Conservation (phyloP, 2,797 vertebrate genomes). For the Gymnodraco acuticeps region DNA sequence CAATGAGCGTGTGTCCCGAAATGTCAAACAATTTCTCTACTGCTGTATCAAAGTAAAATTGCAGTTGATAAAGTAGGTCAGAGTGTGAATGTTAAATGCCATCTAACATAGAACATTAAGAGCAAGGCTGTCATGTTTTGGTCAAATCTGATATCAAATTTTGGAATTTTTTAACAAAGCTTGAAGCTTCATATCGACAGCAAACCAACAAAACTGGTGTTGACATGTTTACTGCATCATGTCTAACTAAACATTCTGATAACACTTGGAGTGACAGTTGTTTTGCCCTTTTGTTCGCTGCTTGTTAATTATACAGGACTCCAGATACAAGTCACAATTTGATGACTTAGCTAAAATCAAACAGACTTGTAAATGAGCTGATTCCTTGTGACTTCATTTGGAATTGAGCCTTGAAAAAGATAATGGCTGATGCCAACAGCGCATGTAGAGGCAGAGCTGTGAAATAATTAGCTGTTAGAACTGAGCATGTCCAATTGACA, state of each 20-base stretch:
- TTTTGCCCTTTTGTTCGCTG: neutral
- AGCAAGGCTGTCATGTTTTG: conserved; percentile 12
- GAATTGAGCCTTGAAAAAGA: neutral
- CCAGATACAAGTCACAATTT: neutral
- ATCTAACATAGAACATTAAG: neutral
- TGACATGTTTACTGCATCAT: neutral
- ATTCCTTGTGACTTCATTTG: conserved; percentile 32
- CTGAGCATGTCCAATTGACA: conserved; percentile 9
- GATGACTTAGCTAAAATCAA: conserved; percentile 11
- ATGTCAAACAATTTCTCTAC: neutral
- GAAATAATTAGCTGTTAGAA: conserved; percentile 5
- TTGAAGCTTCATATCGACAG: conserved; percentile 7
- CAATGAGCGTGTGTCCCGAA: neutral
- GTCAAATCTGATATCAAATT: conserved; percentile 18
- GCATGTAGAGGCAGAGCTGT: conserved; percentile 37
- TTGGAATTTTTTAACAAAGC: neutral
- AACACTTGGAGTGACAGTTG: neutral
- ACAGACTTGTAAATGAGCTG: neutral
- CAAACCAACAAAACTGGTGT: neutral
- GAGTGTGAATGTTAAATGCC: neutral
- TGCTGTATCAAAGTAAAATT: neutral
- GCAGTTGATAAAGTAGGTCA: neutral
- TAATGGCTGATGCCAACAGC: conserved; percentile 13
- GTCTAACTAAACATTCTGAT: neutral
- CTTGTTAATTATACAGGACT: conserved; percentile 4